Evolutionary conservation across 1,140 invertebrate species (phyloP).

Genomic region (Tenebrio molitor): DNA sequence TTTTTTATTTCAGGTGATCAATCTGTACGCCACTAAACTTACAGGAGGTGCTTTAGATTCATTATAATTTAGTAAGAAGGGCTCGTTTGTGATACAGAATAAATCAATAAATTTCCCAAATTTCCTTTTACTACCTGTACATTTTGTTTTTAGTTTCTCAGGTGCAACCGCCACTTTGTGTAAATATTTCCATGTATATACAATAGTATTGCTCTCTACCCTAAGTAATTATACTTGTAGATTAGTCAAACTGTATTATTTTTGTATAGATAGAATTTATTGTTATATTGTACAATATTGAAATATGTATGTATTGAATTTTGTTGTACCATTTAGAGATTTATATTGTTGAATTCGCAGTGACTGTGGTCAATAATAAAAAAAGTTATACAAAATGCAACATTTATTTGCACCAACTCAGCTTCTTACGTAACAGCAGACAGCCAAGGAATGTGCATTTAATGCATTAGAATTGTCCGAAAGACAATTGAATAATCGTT

Average conservation of each 20-base stretch:
- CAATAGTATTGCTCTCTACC: slow-evolving; percentile 12
- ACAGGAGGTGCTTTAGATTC: slow-evolving; percentile 73
- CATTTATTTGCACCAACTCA: not conserved
- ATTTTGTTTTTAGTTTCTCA: no score
- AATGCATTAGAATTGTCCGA: no score
- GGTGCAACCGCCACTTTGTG: no score
- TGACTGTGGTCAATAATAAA: slow-evolving; percentile 21
- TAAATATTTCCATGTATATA: slow-evolving; percentile 39
- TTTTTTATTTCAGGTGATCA: slow-evolving; percentile 71
- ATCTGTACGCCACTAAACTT: slow-evolving; percentile 78
- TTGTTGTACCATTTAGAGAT: slow-evolving; percentile 31
- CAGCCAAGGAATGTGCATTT: no score
- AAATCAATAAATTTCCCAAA: no score
- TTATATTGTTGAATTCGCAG: slow-evolving; percentile 35
- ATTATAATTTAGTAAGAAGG: slow-evolving; percentile 30
- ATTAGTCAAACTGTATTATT: no score
- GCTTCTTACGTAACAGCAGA: no score
- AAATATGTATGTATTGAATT: not conserved
- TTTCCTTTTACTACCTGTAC: no score
- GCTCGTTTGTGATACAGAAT: slow-evolving; percentile 26
- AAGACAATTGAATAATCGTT: no score
- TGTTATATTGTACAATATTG: slow-evolving; percentile 36
- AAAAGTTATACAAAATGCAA: slow-evolving; percentile 5
- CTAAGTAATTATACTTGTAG: no score
- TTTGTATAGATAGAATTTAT: slow-evolving; percentile 24